phyloP scores from a whole-genome alignment of 2,113 vertebrate species.

The Chauna torquata region DNA sequence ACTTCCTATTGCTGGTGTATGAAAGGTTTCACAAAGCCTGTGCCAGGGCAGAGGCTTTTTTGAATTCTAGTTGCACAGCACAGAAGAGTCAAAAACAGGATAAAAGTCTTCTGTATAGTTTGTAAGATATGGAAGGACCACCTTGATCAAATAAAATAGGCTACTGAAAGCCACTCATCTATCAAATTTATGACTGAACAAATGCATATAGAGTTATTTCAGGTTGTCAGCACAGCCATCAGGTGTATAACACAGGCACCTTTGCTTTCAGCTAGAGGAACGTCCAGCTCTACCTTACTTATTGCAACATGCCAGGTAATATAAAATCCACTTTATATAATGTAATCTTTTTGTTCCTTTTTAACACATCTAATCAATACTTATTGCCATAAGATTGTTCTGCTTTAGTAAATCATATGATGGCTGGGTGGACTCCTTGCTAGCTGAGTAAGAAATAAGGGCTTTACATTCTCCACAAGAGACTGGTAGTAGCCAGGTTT shows the following conservation, averaged over 20 bases:
- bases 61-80: background rate
- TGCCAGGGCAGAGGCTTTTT: background rate
- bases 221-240: background rate
- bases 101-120: background rate
- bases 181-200: background rate
- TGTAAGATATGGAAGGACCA: background rate
- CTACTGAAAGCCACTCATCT: background rate
- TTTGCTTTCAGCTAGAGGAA: background rate
- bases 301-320: background rate
- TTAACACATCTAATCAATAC: background rate
- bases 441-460: background rate
- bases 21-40: background rate
- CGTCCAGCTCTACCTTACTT: background rate
- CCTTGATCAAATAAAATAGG: background rate
- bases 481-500: background rate
- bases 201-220: background rate
- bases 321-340: background rate
- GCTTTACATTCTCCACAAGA: background rate
- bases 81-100: fast-evolving
- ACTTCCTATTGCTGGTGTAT: background rate
- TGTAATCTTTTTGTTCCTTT: background rate
- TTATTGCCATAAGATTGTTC: background rate
- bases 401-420: background rate
- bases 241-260: background rate
- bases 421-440: background rate